phyloP scores from a whole-genome alignment of 2,797 vertebrate species.

The Sebastes melanostomus region DNA sequence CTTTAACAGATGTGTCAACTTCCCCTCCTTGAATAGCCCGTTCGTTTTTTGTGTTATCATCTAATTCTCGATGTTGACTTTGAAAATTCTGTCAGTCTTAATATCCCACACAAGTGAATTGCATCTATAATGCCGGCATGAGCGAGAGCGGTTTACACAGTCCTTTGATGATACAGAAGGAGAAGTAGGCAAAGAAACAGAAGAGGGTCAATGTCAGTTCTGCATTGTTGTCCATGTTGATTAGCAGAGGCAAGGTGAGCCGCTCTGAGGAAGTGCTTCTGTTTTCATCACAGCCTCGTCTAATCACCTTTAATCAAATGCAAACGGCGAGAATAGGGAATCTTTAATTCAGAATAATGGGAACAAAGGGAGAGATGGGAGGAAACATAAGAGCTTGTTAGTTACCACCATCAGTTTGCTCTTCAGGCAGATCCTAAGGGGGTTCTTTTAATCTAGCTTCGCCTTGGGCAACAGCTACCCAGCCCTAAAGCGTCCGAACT shows the following conservation, averaged over 20 bases:
- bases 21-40: background rate
- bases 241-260: constrained; percentile 6
- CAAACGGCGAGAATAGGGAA: constrained; percentile 63
- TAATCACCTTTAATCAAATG: constrained; percentile 75
- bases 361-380: constrained; percentile 62
- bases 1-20: background rate
- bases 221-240: constrained; percentile 29
- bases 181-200: constrained; percentile 8
- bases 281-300: constrained; percentile 20
- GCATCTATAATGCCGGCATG: background rate
- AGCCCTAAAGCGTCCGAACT: constrained; percentile 36
- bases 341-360: constrained; percentile 71
- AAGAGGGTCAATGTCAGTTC: constrained; percentile 24
- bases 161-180: constrained; percentile 7
- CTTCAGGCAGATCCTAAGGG: constrained; percentile 61
- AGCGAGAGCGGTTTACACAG: background rate
- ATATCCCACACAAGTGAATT: background rate
- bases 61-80: background rate
- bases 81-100: background rate
- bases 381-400: constrained; percentile 65
- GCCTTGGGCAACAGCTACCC: constrained; percentile 57
- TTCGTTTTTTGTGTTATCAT: background rate
- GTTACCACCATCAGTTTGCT: constrained; percentile 44
- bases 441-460: constrained; percentile 65
- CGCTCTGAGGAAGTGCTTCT: background rate